Evolutionary conservation across 1,140 invertebrate genomes (phyloP), one percentile per base, ranked within the genome.

Genomic region (Drosophila cardini): DNA sequence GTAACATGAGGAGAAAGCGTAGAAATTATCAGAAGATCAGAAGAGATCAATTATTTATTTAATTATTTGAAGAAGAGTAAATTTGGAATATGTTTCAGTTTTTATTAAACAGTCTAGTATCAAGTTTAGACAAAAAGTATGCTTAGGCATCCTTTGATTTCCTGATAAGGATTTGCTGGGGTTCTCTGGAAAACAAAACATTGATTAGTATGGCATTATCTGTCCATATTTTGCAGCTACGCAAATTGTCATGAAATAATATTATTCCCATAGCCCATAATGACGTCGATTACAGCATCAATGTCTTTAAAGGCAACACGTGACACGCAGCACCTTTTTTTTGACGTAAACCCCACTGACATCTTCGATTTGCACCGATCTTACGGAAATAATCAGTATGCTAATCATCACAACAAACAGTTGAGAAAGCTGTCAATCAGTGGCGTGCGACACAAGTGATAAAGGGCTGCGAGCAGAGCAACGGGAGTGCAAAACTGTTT

Each of bases 321-420:
- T 75, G 78, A 75, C 65, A 43, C 11, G 42, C 58, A 46, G 34
- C 75, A 55, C 42, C 61, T 57, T 75, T 80, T 77, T 82, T 80
- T 78, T 82, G 80, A 82, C 80, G 80, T 64, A 82, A 78, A 40
- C 57, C n/a, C n/a, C 21, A 50, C 1, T 26, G 1, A 50, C 16
- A n/a, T 26, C 32, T 36, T 42, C 60, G 64, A 71, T 62, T 60
- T 72, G 60, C 34, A 36, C 30, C 38, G n/a, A 68, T 52, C 21
- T n/a, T 42, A 32, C 45, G n/a, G 30, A 62, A 34, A 34, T 53
- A 13, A 53, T 64, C 61, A 53, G 48, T 42, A 16, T 2, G 4
- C 42, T 4, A 53, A 61, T 45, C 57, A 53, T 60, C 67, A 43
- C 36, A 57, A 2, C 43, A 26, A 30, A 42, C 4, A 26, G 46